Evolutionary conservation across 1,140 invertebrate genomes (phyloP).

Genomic region (Acromyrmex charruanus): DNA sequence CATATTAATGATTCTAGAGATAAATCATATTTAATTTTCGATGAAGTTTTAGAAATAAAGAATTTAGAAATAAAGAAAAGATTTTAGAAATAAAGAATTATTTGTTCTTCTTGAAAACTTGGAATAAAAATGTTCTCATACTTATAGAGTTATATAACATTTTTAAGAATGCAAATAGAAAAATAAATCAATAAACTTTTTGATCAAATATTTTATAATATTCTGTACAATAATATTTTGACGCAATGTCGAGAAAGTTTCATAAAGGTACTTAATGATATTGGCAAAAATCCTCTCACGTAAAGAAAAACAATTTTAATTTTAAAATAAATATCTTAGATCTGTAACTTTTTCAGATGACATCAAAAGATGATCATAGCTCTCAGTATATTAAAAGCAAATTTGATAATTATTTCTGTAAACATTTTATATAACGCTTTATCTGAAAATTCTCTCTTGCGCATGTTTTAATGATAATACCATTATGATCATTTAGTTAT

Average conservation of each 20-base stretch:
- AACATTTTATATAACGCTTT: background rate
- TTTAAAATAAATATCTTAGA: background rate
- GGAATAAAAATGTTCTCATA: background rate
- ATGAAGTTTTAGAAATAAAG: background rate
- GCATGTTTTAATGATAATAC: background rate
- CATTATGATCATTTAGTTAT: background rate
- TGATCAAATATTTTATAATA: background rate
- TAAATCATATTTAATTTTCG: background rate
- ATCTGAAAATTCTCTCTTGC: background rate
- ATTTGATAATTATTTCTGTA: background rate
- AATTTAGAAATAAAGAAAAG: background rate
- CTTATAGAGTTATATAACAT: background rate
- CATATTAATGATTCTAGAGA: background rate
- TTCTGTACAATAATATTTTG: background rate
- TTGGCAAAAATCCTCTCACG: background rate
- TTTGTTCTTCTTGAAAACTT: background rate
- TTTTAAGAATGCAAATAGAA: background rate
- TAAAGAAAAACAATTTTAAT: background rate
- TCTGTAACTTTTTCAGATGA: background rate
- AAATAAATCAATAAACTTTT: background rate
- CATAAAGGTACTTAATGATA: background rate
- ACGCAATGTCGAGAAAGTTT: slow-evolving; percentile 12
- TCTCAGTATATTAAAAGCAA: background rate
- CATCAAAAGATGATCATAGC: background rate
- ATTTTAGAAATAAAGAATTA: background rate